These are phyloP conservation scores for Brachypterus glaber DNA, from an alignment of 2,888 invertebrate species.

Conservation along the genomic window DNA sequence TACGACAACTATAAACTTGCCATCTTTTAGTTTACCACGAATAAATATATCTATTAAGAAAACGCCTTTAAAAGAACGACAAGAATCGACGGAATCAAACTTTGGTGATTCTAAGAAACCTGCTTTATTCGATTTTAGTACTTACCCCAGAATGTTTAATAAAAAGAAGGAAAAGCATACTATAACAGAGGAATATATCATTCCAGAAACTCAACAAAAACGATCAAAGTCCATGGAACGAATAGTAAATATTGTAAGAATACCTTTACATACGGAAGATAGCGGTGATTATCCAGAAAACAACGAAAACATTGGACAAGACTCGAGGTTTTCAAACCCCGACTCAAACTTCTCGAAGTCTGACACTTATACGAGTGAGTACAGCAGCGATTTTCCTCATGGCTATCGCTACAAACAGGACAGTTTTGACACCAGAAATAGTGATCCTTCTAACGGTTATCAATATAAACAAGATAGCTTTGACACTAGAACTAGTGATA, in stretches of 20 bases:
- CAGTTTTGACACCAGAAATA: too few relatives aligned
- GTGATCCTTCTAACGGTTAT: too few relatives aligned
- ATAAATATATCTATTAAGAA: constrained; percentile 34
- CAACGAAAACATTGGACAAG: not conserved
- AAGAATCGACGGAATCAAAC: constrained; percentile 44
- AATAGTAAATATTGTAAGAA: constrained; percentile 31
- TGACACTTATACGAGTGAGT: too few relatives aligned
- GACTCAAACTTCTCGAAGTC: too few relatives aligned
- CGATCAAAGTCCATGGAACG: not conserved
- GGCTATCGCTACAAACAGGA: too few relatives aligned
- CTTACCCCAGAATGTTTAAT: constrained; percentile 64
- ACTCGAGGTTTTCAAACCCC: too few relatives aligned
- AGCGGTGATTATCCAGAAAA: constrained; percentile 27
- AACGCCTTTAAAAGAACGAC: constrained; percentile 34
- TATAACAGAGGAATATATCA: constrained; percentile 11
- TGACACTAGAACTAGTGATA: too few relatives aligned
- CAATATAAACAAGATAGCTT: too few relatives aligned
- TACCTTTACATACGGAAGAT: constrained; percentile 36
- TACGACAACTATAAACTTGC: constrained; percentile 52
- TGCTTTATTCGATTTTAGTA: constrained; percentile 64
- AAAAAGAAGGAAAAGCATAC: constrained; percentile 23
- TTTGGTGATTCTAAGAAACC: constrained; percentile 48
- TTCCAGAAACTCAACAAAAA: constrained; percentile 13
- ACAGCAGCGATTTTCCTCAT: not conserved
- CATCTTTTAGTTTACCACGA: constrained; percentile 42